A percentile compares a stretch with the other conserved stretches of the same genome.
These are phyloP conservation scores for Psettodes erumei DNA, from an alignment of 2,113 vertebrate species.

Conservation along the genomic window DNA sequence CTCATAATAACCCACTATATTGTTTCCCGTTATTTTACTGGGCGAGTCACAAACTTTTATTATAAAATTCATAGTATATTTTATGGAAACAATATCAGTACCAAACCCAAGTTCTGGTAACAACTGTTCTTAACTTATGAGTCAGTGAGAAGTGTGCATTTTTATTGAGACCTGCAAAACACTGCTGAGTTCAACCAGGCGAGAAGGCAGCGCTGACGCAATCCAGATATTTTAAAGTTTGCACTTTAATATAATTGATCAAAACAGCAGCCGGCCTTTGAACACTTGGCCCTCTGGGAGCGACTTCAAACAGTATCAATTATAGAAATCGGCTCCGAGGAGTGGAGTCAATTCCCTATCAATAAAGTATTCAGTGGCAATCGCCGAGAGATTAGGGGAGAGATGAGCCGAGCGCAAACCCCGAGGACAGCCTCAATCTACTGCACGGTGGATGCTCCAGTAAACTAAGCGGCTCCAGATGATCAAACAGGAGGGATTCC, in stretches of 20 bases:
- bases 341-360: conserved; percentile 78
- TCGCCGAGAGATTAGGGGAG: conserved; percentile 75
- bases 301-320: conserved; percentile 83
- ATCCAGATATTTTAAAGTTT: conserved; percentile 64
- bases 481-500: conserved; percentile 70
- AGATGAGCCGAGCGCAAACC: conserved; percentile 70
- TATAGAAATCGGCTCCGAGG: conserved; percentile 78
- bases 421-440: conserved; percentile 76
- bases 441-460: conserved; percentile 56
- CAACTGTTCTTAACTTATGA: not conserved
- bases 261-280: conserved; percentile 76
- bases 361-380: conserved; percentile 80
- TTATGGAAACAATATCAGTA: not conserved
- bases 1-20: not conserved
- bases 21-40: not conserved
- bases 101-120: not conserved
- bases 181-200: conserved; percentile 15
- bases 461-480: conserved; percentile 67
- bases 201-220: conserved; percentile 58
- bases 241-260: conserved; percentile 81
- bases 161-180: conserved; percentile 4
- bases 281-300: conserved; percentile 61
- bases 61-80: not conserved
- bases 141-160: conserved; percentile 16
- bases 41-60: not conserved